phyloP scores from a whole-genome alignment of 1,140 invertebrate species.

The Latrodectus geometricus region DNA sequence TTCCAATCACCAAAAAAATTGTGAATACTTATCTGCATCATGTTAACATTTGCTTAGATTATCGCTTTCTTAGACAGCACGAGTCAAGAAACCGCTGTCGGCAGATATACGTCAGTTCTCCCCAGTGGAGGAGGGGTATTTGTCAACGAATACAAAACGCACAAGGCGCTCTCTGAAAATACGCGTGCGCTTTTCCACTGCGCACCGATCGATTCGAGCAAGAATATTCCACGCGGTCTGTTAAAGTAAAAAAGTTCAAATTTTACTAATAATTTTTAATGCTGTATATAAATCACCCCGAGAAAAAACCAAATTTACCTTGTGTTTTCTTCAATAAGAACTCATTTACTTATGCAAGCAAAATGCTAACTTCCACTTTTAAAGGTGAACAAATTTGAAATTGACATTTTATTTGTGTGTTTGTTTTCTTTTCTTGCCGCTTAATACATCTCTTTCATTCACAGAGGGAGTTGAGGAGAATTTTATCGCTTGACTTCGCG shows the following conservation, averaged over 20 bases:
- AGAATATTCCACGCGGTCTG: slow-evolving; percentile 26
- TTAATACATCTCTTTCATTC: not conserved
- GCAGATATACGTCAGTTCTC: slow-evolving; percentile 6
- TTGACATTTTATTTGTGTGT: not conserved
- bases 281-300: too few relatives aligned
- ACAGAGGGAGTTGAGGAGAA: not conserved
- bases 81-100: not conserved
- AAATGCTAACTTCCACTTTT: not conserved
- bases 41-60: not conserved
- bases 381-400: not conserved
- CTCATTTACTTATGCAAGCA: too few relatives aligned
- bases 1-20: too few relatives aligned
- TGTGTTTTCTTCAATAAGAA: too few relatives aligned
- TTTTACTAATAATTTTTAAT: not conserved
- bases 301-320: too few relatives aligned
- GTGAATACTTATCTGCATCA: not conserved
- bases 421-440: not conserved
- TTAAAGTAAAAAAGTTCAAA: not conserved
- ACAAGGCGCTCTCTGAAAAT: slow-evolving; percentile 19
- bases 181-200: slow-evolving; percentile 28
- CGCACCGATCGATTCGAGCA: slow-evolving; percentile 27
- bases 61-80: not conserved
- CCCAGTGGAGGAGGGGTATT: slow-evolving; percentile 28
- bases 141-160: slow-evolving; percentile 43
- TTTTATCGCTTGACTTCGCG: not conserved